Percentiles rank a stretch among this genome's conserved stretches.
These are phyloP conservation scores for Eupithecia dodoneata DNA, from an alignment of 2,888 invertebrate species.

Conservation along the genomic window DNA sequence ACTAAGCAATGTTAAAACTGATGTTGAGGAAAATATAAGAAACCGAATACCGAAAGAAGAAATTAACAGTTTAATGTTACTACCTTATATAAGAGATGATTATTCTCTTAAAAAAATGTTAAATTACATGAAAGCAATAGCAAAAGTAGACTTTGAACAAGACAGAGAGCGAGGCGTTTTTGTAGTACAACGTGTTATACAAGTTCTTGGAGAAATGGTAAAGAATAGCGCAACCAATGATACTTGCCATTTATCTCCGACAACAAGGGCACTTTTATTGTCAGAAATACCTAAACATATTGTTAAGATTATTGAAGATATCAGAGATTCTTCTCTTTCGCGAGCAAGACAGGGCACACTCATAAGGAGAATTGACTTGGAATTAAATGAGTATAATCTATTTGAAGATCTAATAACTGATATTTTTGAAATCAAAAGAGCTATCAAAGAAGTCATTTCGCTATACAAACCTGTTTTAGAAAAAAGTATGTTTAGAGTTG, in stretches of 20 bases:
- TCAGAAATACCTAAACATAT: slow-evolving; percentile 17
- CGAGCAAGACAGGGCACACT: slow-evolving; percentile 19
- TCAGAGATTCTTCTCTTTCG: slow-evolving; percentile 19
- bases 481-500: slow-evolving; percentile 13
- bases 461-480: slow-evolving; percentile 23
- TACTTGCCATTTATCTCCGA: slow-evolving; percentile 22
- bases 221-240: slow-evolving; percentile 13
- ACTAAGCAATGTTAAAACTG: neutral
- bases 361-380: slow-evolving; percentile 15
- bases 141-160: slow-evolving; percentile 16
- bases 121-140: slow-evolving; percentile 13
- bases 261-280: slow-evolving; percentile 18
- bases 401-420: slow-evolving; percentile 18
- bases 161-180: slow-evolving; percentile 11
- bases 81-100: slow-evolving; percentile 28
- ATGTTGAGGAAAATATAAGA: slow-evolving; percentile 14
- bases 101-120: slow-evolving; percentile 25
- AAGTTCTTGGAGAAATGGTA: slow-evolving; percentile 22
- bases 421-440: slow-evolving; percentile 9
- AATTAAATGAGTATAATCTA: slow-evolving; percentile 8
- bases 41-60: slow-evolving; percentile 4
- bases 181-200: slow-evolving; percentile 18
- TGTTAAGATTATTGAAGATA: slow-evolving; percentile 11
- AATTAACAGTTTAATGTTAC: slow-evolving; percentile 16
- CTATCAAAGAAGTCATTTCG: slow-evolving; percentile 18